A percentile compares a stretch with the other conserved stretches of the same genome.
Evolutionary conservation across 2,797 vertebrate genomes (phyloP).

Genomic region (Malurus splendens): DNA sequence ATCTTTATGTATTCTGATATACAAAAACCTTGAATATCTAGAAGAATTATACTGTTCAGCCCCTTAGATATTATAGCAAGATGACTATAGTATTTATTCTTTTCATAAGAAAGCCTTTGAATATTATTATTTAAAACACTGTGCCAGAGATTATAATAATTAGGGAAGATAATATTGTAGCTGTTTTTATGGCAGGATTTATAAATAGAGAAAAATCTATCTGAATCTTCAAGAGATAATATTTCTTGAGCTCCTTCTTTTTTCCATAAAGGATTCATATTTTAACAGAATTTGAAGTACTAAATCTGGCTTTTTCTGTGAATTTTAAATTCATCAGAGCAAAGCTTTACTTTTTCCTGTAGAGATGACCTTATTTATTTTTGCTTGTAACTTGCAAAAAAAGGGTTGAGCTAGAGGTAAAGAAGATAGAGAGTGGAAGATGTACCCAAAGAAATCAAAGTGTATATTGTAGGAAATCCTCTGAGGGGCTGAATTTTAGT

Average conservation of each 20-base stretch:
- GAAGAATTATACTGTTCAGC: neutral
- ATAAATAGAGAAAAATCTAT: neutral
- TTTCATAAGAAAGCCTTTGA: neutral
- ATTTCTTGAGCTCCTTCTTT: neutral
- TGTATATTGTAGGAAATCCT: neutral
- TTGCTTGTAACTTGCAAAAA: neutral
- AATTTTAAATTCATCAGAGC: neutral
- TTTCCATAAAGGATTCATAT: neutral
- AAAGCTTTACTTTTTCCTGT: neutral
- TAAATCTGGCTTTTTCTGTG: neutral
- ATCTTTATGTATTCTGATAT: neutral
- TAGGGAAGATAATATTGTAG: neutral
- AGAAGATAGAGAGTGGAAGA: neutral
- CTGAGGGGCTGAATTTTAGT: neutral
- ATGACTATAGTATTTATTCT: neutral
- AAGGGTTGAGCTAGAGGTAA: neutral
- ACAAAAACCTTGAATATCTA: neutral
- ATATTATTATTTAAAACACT: neutral
- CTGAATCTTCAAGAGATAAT: neutral
- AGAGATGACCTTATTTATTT: neutral
- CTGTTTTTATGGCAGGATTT: neutral
- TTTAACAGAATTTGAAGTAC: neutral
- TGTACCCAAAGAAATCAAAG: neutral
- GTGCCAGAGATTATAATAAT: neutral
- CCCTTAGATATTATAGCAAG: neutral